These are phyloP conservation scores for Anagyrus pseudococci DNA, from an alignment of 2,888 invertebrate genomes.

Conservation along the genomic window DNA sequence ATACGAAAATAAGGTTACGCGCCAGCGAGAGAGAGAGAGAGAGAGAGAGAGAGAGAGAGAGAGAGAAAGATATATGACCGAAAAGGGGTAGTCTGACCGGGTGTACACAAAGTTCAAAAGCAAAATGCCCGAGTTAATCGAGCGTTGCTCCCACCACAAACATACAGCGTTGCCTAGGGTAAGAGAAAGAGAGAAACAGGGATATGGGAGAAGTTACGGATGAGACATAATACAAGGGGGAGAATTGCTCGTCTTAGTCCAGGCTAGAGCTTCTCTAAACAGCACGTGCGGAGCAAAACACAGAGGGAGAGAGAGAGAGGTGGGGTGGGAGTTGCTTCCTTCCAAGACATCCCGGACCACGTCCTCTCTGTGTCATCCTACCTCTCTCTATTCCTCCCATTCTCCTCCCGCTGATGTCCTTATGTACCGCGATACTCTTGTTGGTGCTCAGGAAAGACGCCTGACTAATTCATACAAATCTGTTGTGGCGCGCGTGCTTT, in stretches of 20 bases:
- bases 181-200: constrained; percentile 4
- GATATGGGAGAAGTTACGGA: constrained; percentile 24
- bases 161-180: constrained; percentile 11
- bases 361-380: constrained; percentile 13
- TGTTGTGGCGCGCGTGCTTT: background rate
- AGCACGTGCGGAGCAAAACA: background rate
- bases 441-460: background rate
- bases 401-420: no score
- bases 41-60: no score
- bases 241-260: no score
- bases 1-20: constrained; percentile 17
- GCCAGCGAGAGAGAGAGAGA: background rate
- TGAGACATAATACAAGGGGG: no score
- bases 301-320: background rate
- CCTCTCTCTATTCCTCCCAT: background rate
- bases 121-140: constrained; percentile 34
- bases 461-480: constrained; percentile 1
- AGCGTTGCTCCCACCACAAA: constrained; percentile 5
- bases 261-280: background rate
- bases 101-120: constrained; percentile 25
- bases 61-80: no score
- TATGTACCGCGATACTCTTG: no score
- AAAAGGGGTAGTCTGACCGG: constrained; percentile 4
- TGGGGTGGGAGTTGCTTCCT: background rate
- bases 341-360: background rate